phyloP scores from a whole-genome alignment of 2,888 invertebrate species.

The Scaptomyza polygonia region DNA sequence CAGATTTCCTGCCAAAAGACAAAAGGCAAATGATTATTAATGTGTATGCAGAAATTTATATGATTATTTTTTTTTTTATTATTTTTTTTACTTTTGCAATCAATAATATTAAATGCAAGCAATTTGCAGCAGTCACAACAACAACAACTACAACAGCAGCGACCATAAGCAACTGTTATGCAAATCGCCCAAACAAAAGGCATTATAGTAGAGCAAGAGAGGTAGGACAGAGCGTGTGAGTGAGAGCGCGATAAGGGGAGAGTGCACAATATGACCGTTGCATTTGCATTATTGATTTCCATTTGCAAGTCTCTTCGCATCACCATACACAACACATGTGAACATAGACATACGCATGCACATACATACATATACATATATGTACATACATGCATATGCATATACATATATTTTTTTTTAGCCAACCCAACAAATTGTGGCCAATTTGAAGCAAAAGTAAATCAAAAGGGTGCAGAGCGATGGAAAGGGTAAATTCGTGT shows the following conservation, averaged over 20 bases:
- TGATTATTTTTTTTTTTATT: not conserved
- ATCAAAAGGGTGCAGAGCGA: not conserved
- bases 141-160: not conserved
- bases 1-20: constrained; percentile 59
- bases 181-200: constrained; percentile 24
- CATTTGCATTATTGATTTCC: constrained; percentile 71
- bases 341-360: constrained; percentile 8
- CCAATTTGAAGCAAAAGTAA: not conserved
- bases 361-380: not conserved
- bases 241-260: not conserved
- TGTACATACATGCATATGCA: not conserved
- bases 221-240: not conserved
- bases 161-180: constrained; percentile 10
- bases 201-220: not conserved
- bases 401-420: constrained; percentile 13
- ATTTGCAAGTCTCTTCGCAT: constrained; percentile 51
- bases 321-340: constrained; percentile 40
- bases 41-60: constrained; percentile 3
- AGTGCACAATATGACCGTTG: constrained; percentile 36
- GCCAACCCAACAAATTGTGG: constrained; percentile 23
- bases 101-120: constrained; percentile 26
- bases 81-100: constrained; percentile 6
- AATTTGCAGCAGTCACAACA: constrained; percentile 12
- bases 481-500: not conserved
- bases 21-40: constrained; percentile 41